Evolutionary conservation across 2,888 invertebrate species (phyloP).

Genomic region (Crossocerus cetratus): DNA sequence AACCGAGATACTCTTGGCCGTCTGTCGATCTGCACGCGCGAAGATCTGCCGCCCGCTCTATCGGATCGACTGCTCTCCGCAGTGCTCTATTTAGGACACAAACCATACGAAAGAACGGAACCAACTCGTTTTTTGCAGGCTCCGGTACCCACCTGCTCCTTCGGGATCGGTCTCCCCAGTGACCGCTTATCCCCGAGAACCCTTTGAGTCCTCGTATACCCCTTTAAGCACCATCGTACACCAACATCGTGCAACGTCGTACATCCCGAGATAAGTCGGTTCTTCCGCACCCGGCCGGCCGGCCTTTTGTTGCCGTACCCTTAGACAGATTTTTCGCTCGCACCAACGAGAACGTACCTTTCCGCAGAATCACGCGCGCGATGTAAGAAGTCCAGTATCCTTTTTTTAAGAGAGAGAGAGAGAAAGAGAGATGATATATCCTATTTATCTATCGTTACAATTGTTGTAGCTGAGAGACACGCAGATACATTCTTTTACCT

Average conservation of each 20-base stretch:
- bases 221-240: conserved; percentile 5
- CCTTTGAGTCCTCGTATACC: conserved; percentile 3
- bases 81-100: conserved; percentile 29
- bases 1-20: conserved; percentile 73
- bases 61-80: conserved; percentile 49
- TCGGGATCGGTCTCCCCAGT: conserved; percentile 3
- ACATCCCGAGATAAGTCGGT: conserved; percentile 7
- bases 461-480: no score
- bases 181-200: conserved; percentile 2
- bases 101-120: conserved; percentile 14
- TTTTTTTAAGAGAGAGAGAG: no score
- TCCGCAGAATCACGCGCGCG: conserved; percentile 2
- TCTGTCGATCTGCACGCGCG: conserved; percentile 71
- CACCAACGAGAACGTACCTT: conserved; percentile 5
- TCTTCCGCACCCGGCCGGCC: background rate
- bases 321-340: conserved; percentile 13
- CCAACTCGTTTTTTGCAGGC: conserved; percentile 10
- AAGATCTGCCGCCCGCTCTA: conserved; percentile 66
- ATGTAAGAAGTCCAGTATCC: background rate
- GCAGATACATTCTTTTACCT: no score
- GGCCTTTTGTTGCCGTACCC: conserved; percentile 5
- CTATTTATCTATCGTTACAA: no score
- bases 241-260: background rate
- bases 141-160: conserved; percentile 7
- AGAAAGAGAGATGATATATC: no score